Conservation (phyloP, 2,113 vertebrate genomes). For the Hippocampus mohnikei region DNA sequence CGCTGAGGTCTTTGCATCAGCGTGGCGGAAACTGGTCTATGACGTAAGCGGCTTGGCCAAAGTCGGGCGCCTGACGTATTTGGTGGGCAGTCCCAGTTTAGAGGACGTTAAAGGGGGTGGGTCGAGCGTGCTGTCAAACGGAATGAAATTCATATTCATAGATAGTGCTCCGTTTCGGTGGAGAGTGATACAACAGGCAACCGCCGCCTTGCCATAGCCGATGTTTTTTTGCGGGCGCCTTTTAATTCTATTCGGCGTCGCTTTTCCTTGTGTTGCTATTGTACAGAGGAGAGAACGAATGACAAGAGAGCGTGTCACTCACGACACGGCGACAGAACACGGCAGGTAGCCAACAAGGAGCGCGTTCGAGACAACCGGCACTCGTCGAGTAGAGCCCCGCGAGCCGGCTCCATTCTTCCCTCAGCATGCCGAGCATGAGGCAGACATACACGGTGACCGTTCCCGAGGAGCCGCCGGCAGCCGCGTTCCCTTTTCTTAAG, state of each 20-base stretch:
- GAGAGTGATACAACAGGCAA: not conserved
- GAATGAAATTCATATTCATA: constrained; percentile 5
- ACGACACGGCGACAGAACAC: not conserved
- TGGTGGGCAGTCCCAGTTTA: constrained; percentile 17
- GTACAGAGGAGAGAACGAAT: constrained; percentile 25
- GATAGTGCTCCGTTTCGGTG: not conserved
- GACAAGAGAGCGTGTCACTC: constrained; percentile 4
- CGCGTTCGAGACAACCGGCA: not conserved
- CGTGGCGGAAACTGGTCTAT: constrained; percentile 23
- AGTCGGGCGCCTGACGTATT: constrained; percentile 50
- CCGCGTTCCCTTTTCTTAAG: constrained; percentile 79
- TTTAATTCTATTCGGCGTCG: not conserved
- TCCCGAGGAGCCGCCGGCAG: constrained; percentile 80
- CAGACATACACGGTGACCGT: constrained; percentile 90
- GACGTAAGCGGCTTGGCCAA: constrained; percentile 43
- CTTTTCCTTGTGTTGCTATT: not conserved
- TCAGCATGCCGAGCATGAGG: constrained; percentile 78
- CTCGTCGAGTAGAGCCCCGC: not conserved
- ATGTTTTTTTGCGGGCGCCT: not conserved
- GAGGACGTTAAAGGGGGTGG: constrained; percentile 20
- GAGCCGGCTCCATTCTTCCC: constrained; percentile 3
- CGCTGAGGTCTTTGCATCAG: constrained; percentile 5
- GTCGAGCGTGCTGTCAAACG: constrained; percentile 12
- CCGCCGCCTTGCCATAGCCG: not conserved
- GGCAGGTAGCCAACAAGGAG: not conserved